Evolutionary conservation across 2,888 invertebrate genomes (phyloP), one percentile per base, ranked within the genome.

Genomic region (Eueremaeus valkanovi): DNA sequence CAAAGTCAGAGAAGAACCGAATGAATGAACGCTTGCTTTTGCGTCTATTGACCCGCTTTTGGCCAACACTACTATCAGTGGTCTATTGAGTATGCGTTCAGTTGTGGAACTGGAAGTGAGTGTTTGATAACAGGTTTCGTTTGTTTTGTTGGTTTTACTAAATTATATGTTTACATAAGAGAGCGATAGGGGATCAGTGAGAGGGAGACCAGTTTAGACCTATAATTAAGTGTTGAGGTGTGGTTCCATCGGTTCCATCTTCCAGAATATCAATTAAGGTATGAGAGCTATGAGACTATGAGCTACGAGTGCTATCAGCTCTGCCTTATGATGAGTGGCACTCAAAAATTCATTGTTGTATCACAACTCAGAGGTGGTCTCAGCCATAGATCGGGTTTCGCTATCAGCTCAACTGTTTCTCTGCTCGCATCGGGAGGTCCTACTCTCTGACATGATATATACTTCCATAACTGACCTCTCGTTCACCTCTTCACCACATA

Each of bases 171-270:
- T 68, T 68, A 68, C 68, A 68, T 68, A 68, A 68, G n/a, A 61
- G 61, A 68, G 68, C 36, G 9, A 6, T 55, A 42, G 68, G 42
- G 68, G 68, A 24, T 36, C 68, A 68, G 21, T 27, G 68, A 68
- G 68, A 68, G 68, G 42, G 68, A 68, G 24, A 36, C 68, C 31
- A 18, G 13, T 68, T 68, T 42, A 68, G 42, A 61, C 40, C 68
- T 68, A 68, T 68, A 68, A 68, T 68, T 68, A 68, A 68, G 68
- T 68, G 68, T 68, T 68, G 68, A 68, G 68, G 68, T 68, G 68
- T 68, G 68, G 68, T 42, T 68, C 29, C 36, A 36, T 36, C 6
- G 11, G 11, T 36, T 11, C 18, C 33, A 68, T 68, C 68, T 27
- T 33, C 3, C 21, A 68, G 68, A 68, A 68, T 68, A 68, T 68